Evolutionary conservation across 2,888 invertebrate species (phyloP).

Genomic region (Vesta saturnalis): DNA sequence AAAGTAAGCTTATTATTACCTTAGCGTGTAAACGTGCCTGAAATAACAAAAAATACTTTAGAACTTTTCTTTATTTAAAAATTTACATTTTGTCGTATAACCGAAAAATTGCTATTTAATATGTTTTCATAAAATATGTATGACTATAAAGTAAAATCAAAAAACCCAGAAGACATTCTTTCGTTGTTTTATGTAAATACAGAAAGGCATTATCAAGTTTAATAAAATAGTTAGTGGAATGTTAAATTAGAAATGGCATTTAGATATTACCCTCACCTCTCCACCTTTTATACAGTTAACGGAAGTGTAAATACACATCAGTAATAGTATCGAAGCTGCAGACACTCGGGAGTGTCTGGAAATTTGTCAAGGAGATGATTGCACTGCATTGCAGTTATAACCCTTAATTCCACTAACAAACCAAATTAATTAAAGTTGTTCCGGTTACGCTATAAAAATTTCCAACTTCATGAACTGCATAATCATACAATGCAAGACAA

Average conservation of each 20-base stretch:
- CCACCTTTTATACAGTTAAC: background rate
- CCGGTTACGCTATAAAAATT: background rate
- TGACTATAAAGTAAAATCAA: background rate
- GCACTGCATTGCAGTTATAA: background rate
- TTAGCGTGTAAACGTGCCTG: background rate
- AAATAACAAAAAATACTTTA: constrained; percentile 4
- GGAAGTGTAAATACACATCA: background rate
- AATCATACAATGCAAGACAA: too few species aligned
- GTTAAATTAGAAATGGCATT: background rate
- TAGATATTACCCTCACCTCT: background rate
- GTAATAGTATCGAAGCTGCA: constrained; percentile 22
- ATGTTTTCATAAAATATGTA: background rate
- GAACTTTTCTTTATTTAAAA: background rate
- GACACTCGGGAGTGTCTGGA: constrained; percentile 13
- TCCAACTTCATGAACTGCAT: background rate
- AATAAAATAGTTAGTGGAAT: background rate
- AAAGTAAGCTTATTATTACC: too few species aligned
- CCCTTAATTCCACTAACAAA: background rate
- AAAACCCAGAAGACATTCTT: background rate
- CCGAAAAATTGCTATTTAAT: background rate
- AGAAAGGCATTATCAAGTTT: background rate
- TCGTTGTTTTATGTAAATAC: constrained; percentile 1
- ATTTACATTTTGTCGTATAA: constrained; percentile 1
- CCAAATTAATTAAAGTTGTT: background rate
- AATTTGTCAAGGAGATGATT: background rate